These are phyloP conservation scores for Liasis olivaceus DNA, from an alignment of 2,797 vertebrate genomes.

Conservation along the genomic window DNA sequence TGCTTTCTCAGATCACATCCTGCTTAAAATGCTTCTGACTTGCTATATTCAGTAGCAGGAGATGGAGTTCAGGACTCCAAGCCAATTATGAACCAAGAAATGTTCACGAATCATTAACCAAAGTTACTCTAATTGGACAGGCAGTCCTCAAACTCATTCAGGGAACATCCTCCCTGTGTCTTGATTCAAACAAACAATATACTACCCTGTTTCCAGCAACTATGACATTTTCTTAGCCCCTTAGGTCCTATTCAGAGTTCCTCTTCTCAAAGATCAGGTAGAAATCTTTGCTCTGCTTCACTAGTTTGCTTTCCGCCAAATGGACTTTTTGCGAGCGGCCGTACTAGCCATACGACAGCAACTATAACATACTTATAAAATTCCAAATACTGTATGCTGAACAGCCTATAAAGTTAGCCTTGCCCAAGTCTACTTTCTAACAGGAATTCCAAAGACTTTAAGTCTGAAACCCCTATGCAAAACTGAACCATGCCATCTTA, in stretches of 20 bases:
- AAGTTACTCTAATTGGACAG: background rate
- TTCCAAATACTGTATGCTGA: background rate
- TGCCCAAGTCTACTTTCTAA: background rate
- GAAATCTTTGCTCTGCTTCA: background rate
- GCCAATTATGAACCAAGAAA: background rate
- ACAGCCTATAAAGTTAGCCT: background rate
- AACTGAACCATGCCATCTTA: background rate
- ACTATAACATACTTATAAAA: background rate
- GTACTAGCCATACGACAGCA: background rate
- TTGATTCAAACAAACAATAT: background rate
- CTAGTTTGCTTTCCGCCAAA: background rate
- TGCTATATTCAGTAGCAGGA: background rate
- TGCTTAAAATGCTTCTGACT: background rate
- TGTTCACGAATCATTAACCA: background rate
- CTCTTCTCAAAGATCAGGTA: background rate
- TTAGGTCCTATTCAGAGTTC: background rate
- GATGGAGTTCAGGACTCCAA: background rate
- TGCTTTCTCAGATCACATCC: background rate
- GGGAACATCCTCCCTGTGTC: background rate
- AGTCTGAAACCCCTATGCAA: background rate
- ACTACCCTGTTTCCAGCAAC: background rate
- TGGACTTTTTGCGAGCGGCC: background rate
- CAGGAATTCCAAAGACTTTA: background rate
- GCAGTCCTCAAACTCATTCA: background rate
- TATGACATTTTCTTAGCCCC: background rate